Evolutionary conservation across 2,888 invertebrate genomes (phyloP).

Genomic region (Agrochola litura): DNA sequence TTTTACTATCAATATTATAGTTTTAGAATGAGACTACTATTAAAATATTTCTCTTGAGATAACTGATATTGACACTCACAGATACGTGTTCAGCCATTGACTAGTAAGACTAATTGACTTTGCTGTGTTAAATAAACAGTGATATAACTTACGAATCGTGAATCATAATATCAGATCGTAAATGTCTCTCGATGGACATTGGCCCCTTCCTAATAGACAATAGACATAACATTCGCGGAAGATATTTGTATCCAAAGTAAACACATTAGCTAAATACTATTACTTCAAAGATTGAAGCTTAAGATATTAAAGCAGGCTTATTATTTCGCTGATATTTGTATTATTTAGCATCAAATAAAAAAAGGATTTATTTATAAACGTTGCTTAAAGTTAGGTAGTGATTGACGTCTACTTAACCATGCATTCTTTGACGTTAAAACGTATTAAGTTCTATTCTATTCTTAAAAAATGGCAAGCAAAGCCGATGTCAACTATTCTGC

Average conservation of each 20-base stretch:
- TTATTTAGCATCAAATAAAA: not conserved
- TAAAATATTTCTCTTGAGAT: slow-evolving; percentile 31
- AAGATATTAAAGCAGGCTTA: not conserved
- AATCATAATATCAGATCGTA: slow-evolving; percentile 51
- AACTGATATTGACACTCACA: slow-evolving; percentile 43
- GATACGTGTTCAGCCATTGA: slow-evolving; percentile 43
- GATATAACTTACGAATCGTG: slow-evolving; percentile 37
- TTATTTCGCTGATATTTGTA: not conserved
- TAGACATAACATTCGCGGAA: not conserved
- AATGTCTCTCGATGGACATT: slow-evolving; percentile 48
- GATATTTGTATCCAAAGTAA: slow-evolving; percentile 7
- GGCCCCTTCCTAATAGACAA: slow-evolving; percentile 22
- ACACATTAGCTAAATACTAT: slow-evolving; percentile 9
- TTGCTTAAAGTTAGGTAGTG: too few relatives aligned
- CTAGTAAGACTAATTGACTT: slow-evolving; percentile 43
- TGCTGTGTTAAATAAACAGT: slow-evolving; percentile 48
- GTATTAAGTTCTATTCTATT: too few relatives aligned
- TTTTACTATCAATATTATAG: not conserved
- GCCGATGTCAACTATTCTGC: too few relatives aligned
- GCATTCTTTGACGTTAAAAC: not conserved
- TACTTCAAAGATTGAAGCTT: not conserved
- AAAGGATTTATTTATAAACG: too few relatives aligned
- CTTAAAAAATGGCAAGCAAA: too few relatives aligned
- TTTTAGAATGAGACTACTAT: slow-evolving; percentile 32
- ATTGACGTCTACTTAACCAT: not conserved